Evolutionary conservation across 2,113 vertebrate species (phyloP).

Genomic region (Murina feae): DNA sequence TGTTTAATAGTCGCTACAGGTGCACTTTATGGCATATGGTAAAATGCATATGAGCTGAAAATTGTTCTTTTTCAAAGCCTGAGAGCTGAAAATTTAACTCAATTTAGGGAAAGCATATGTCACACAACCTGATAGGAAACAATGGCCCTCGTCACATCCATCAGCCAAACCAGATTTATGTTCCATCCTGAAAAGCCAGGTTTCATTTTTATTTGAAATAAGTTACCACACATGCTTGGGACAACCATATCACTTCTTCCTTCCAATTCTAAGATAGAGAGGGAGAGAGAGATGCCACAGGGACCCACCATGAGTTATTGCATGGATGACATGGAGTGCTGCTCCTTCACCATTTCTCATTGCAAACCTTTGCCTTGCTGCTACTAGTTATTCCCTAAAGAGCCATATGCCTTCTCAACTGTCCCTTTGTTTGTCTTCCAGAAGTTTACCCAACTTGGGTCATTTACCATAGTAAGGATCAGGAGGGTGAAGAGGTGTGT

Average conservation of each 20-base stretch:
- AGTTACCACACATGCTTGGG: not conserved
- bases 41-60: not conserved
- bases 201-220: conserved; percentile 27
- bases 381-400: not conserved
- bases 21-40: not conserved
- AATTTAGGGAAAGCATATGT: not conserved
- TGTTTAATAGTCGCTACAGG: not conserved
- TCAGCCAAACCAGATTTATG: not conserved
- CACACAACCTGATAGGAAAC: not conserved
- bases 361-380: not conserved
- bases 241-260: not conserved
- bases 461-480: not conserved
- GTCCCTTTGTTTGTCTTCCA: not conserved
- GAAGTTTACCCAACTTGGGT: not conserved
- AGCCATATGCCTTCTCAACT: not conserved
- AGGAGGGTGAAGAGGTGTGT: not conserved
- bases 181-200: not conserved
- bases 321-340: not conserved
- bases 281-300: not conserved
- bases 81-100: not conserved
- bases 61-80: not conserved
- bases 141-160: not conserved
- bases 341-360: not conserved
- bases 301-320: not conserved
- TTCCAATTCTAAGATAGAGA: not conserved